Evolutionary conservation across 1,140 invertebrate species (phyloP).

Genomic region (Pinna nobilis): DNA sequence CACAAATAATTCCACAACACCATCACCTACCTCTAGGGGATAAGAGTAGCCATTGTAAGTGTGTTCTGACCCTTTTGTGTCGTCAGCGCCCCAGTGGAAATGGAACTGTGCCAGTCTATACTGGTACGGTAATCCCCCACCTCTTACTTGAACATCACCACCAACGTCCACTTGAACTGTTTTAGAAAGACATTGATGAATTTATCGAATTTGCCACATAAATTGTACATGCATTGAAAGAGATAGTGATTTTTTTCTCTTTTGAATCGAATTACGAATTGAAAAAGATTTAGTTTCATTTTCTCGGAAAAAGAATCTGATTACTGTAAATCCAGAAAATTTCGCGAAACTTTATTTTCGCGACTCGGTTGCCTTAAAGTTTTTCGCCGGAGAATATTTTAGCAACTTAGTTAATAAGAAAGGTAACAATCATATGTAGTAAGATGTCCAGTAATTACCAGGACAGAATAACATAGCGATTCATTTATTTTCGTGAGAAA

Average conservation of each 20-base stretch:
- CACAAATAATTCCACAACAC: constrained; percentile 5
- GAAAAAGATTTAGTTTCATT: too few species aligned
- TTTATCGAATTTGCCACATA: background rate
- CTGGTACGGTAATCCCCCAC: constrained; percentile 31
- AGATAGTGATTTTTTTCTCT: too few species aligned
- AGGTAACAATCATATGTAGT: background rate
- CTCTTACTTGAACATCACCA: constrained; percentile 4
- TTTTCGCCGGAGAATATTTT: background rate
- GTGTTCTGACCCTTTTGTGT: constrained; percentile 71
- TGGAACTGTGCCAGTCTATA: constrained; percentile 71
- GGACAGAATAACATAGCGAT: too few species aligned
- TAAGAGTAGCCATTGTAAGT: constrained; percentile 87
- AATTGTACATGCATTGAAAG: background rate
- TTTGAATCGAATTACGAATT: too few species aligned
- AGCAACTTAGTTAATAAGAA: background rate
- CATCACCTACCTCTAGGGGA: constrained; percentile 84
- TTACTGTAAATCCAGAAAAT: too few species aligned
- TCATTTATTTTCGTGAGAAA: too few species aligned
- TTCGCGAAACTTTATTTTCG: too few species aligned
- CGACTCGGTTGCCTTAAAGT: too few species aligned
- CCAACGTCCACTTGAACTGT: constrained; percentile 27
- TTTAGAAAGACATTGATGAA: too few species aligned
- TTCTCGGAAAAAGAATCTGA: too few species aligned
- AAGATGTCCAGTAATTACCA: too few species aligned
- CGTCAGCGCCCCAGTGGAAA: constrained; percentile 71